Base-by-base conservation (phyloP, 2,113 vertebrate species). In the Esox niger region DNA sequence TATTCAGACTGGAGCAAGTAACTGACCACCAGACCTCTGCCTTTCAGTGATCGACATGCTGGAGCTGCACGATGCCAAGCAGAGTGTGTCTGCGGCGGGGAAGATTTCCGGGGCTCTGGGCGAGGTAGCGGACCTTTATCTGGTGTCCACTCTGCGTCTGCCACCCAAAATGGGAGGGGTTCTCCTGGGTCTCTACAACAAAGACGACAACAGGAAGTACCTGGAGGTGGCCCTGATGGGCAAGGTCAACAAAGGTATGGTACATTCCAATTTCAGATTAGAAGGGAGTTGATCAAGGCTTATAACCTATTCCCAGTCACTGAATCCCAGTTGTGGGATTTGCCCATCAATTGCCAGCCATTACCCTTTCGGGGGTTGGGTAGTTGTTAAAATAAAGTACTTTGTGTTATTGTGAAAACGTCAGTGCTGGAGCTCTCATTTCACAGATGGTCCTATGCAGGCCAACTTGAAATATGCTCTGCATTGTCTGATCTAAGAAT, bases 241-340 rank as follows among this genome's bases (percentile, higher is more conserved):
- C 68, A 95, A 95, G 74, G 91, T 92, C 77, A 95, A 93, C 86
- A 95, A 93, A 92, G 91, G 94, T 95, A 70, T 17, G 47, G 47
- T 9, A 23, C 8, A 21, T 17, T 52, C 38, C n/a, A n/a, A n/a
- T n/a, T n/a, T n/a, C n/a, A n/a, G n/a, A 43, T 10, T 17, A 43
- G 15, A 43, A 4, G 38, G 38, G 38, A 43, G 13, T 43, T 43
- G 3, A 2, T 17, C 38, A 43, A 43, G 38, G 13, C 38, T 4
- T 43, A 17, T 43, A 43, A 15, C 38, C 5, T 15, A 43, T 10
- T 15, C 35, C 11, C 3, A 5, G 38, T 43, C 38, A 15, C 35
- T 13, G 10, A 38, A 26, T 25, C 25, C 66, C 15, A 26, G 7
- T 23, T 9, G 15, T 38, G 21, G 25, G 23, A 21, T 3, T 20